These are phyloP conservation scores for Harpagifer antarcticus DNA, from an alignment of 2,797 vertebrate genomes.

Conservation along the genomic window DNA sequence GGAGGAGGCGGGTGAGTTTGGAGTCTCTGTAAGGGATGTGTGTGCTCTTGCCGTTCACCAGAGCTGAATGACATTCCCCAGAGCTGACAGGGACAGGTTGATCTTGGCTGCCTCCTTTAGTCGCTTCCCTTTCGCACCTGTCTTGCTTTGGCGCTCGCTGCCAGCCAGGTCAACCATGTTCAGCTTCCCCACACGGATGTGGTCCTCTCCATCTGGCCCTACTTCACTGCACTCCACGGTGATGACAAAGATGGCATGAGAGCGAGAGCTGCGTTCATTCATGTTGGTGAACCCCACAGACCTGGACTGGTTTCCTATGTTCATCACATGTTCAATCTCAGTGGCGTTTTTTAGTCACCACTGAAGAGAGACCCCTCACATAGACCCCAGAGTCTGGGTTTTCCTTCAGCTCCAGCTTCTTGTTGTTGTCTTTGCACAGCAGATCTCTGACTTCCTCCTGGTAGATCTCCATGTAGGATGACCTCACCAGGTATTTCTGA, in stretches of 20 bases:
- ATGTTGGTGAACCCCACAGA: constrained; percentile 95
- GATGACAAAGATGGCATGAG: constrained; percentile 94
- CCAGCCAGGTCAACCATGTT: constrained; percentile 98
- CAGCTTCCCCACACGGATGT: constrained; percentile 97
- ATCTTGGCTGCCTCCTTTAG: constrained; percentile 98
- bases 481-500: constrained; percentile 95
- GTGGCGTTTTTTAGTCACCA: constrained; percentile 95
- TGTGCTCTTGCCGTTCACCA: constrained; percentile 92
- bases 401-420: constrained; percentile 95
- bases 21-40: constrained; percentile 98
- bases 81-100: constrained; percentile 95
- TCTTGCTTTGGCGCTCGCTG: constrained; percentile 95
- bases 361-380: constrained; percentile 93
- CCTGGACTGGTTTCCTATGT: constrained; percentile 93
- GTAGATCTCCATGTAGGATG: constrained; percentile 98
- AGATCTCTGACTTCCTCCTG: constrained; percentile 97
- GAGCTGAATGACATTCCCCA: constrained; percentile 97
- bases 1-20: constrained; percentile 95
- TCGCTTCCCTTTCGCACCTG: constrained; percentile 87
- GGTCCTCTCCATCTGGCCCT: constrained; percentile 92
- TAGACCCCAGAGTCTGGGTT: constrained; percentile 92
- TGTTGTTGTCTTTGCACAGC: constrained; percentile 93
- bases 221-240: constrained; percentile 95
- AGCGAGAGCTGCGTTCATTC: constrained; percentile 96
- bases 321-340: constrained; percentile 97